Percentiles rank a stretch among this genome's conserved stretches.
phyloP scores from a whole-genome alignment of 2,113 vertebrate genomes.

The Eptatretus burgeri region DNA sequence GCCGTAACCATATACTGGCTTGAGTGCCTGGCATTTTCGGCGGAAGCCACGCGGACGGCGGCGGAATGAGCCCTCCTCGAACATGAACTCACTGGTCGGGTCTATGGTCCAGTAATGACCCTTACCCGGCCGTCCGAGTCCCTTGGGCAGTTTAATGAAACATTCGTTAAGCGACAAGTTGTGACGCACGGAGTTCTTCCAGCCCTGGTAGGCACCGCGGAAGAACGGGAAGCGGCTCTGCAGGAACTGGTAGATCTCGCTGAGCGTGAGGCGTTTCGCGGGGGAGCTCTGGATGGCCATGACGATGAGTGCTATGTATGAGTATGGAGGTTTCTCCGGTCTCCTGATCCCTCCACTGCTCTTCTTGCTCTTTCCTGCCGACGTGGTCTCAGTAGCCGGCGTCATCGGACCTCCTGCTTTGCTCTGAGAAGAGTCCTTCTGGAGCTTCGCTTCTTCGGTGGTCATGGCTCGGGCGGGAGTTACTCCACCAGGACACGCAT shows the following conservation, averaged over 20 bases:
- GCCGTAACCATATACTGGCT: no score
- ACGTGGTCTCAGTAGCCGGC: no score
- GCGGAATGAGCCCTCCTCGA: constrained; percentile 2
- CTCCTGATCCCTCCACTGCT: not conserved
- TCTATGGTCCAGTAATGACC: constrained; percentile 6
- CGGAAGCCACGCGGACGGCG: constrained; percentile 3
- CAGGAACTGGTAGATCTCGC: constrained; percentile 7
- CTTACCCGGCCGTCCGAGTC: constrained; percentile 3
- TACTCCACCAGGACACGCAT: no score
- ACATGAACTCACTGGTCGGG: constrained; percentile 5
- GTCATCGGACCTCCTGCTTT: no score
- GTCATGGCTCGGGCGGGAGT: no score
- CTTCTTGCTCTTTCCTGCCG: not conserved
- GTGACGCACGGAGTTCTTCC: constrained; percentile 1
- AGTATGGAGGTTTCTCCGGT: constrained; percentile 1
- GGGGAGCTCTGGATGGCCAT: constrained; percentile 5
- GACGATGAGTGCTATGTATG: constrained; percentile 2
- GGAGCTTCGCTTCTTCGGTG: no score
- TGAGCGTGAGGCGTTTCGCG: constrained; percentile 5
- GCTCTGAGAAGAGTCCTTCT: no score
- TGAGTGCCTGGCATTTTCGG: not conserved
- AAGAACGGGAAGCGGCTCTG: constrained; percentile 4
- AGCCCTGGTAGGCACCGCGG: constrained; percentile 6
- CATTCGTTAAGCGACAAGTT: constrained; percentile 4
- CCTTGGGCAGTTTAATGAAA: constrained; percentile 2